Evolutionary conservation across 1,140 invertebrate genomes (phyloP), one percentile per base, ranked within the genome.

Genomic region (Magallana gigas): DNA sequence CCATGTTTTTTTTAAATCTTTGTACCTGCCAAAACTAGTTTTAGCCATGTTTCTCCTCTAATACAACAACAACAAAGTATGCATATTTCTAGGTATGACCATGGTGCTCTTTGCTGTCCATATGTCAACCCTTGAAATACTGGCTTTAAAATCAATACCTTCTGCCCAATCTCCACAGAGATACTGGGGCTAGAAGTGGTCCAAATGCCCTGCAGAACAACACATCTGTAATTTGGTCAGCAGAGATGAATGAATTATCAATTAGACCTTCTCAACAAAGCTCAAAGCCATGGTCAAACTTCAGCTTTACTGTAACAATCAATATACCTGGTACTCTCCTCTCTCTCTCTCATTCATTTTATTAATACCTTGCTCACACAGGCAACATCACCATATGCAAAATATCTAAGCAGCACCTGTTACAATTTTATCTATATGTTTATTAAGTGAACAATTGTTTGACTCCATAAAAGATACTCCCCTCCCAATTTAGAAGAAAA

Each of bases 211-310:
- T 12, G 4, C 8, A 76, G 23, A 36, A 4, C 12, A 62, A 48
- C 1, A 48, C 36, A 48, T 48, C 36, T 48, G 36, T 48, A 48
- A 48, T 48, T 48, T 48, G 36, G 36, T 48, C 36, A 48, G 36
- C 36, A 12, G 18, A 76, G 68, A 76, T 76, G 68, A 76, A 76
- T 76, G 68, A 29, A 76, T 76, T 76, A 29, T 12, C 68, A 76
- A 76, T 76, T 48, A 76, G 23, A 29, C 18, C 18, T 18, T 64
- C 11, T 76, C 7, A 29, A 76, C 68, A 23, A 76, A 76, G 68
- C 68, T 14, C n/a, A 9, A 8, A 76, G 68, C 8, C 29, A 29
- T 29, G 18, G 64, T 71, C 36, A 48, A 4, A 48, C 36, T 71
- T 9, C 18, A 29, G 9, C 18, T 64, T 16, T 64, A 16, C 14